phyloP scores from a whole-genome alignment of 2,888 invertebrate species.

The Rhamnusium bicolor region DNA sequence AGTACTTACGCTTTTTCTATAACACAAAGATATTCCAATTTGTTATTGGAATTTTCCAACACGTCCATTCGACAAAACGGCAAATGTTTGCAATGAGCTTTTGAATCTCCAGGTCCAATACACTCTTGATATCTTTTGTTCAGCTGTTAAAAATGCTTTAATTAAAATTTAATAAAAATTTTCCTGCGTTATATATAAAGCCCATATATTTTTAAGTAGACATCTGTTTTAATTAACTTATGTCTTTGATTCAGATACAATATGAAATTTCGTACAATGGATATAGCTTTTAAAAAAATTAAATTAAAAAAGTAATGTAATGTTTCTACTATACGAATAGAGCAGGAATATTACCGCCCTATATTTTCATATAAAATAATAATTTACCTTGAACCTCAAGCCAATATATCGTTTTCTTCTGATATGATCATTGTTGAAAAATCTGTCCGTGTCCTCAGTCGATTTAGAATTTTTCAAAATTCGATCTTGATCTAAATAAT shows the following conservation, averaged over 20 bases:
- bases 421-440: conserved; percentile 49
- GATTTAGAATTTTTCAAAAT: not conserved
- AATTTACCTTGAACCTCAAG: conserved; percentile 62
- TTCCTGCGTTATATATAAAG: too few species aligned
- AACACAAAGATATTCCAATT: conserved; percentile 80
- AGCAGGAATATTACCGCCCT: too few species aligned
- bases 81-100: conserved; percentile 81
- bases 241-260: too few species aligned
- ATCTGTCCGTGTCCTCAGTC: not conserved
- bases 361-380: conserved; percentile 9
- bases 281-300: too few species aligned
- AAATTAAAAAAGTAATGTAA: too few species aligned
- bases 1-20: conserved; percentile 78
- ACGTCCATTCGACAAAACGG: conserved; percentile 73
- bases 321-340: too few species aligned
- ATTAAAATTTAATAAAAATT: not conserved
- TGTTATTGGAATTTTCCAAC: conserved; percentile 72
- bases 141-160: conserved; percentile 69
- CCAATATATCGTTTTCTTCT: conserved; percentile 63
- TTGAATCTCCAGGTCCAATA: conserved; percentile 74
- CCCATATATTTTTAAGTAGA: too few species aligned
- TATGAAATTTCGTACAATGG: too few species aligned
- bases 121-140: conserved; percentile 77
- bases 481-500: conserved; percentile 15
- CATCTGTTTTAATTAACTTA: too few species aligned